Conservation (phyloP, 2,797 vertebrate genomes). For the Notolabrus celidotus region DNA sequence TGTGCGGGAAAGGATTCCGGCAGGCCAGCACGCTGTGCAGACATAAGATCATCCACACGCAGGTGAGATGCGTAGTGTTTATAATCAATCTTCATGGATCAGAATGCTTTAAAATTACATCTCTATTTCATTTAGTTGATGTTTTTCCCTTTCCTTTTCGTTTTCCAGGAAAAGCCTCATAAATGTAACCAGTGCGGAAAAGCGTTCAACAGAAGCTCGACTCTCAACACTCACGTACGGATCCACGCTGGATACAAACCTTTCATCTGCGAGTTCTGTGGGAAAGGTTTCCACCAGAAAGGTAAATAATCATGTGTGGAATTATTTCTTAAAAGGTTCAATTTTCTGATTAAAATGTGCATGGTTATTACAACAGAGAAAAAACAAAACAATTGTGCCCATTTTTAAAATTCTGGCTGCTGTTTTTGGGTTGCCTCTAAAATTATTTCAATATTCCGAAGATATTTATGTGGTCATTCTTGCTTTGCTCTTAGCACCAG, state of each 20-base stretch:
- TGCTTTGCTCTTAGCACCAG: neutral
- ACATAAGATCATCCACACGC: slow-evolving; percentile 99
- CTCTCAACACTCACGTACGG: slow-evolving; percentile 95
- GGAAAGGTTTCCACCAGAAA: slow-evolving; percentile 98
- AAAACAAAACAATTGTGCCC: no score
- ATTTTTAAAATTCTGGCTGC: no score
- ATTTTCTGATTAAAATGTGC: no score
- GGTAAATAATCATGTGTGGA: slow-evolving; percentile 73
- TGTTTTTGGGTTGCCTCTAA: no score
- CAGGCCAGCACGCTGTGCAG: slow-evolving; percentile 97
- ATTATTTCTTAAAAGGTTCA: neutral
- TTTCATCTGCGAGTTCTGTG: slow-evolving; percentile 97
- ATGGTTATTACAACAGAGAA: no score
- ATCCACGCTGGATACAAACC: slow-evolving; percentile 98
- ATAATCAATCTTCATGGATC: no score
- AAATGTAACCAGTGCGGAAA: slow-evolving; percentile 98
- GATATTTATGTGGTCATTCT: no score
- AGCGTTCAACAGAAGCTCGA: slow-evolving; percentile 97
- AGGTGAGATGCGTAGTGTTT: slow-evolving; percentile 81
- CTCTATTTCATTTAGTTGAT: neutral
- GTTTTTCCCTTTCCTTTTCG: fast-evolving
- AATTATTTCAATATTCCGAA: neutral
- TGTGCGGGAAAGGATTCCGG: slow-evolving; percentile 97
- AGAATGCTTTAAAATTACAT: fast-evolving
- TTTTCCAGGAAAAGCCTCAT: slow-evolving; percentile 93